A percentile compares a stretch with the other conserved stretches of the same genome.
Evolutionary conservation across 2,113 vertebrate species (phyloP).

Genomic region (Otolemur garnettii): DNA sequence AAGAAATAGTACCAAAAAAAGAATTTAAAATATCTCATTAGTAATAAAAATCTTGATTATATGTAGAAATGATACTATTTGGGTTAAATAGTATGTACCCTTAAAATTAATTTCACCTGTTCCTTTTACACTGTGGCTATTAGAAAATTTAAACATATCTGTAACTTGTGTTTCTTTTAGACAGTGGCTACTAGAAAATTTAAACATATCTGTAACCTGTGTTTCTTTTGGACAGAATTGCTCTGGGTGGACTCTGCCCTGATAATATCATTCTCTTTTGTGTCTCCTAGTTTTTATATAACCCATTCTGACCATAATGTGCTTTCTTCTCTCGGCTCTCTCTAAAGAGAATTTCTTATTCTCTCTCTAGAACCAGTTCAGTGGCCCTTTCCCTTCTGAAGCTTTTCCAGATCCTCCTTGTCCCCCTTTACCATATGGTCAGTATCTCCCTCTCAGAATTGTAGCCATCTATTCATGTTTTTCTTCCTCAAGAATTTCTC

Average conservation of each 20-base stretch:
- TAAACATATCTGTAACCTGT: background rate
- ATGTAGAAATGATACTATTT: slow-evolving; percentile 30
- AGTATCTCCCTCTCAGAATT: slow-evolving; percentile 30
- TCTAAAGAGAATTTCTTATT: background rate
- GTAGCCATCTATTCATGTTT: background rate
- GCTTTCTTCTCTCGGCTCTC: background rate
- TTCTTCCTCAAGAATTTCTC: slow-evolving; percentile 41
- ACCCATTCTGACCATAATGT: background rate
- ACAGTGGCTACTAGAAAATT: background rate
- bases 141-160: background rate
- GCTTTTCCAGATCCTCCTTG: background rate
- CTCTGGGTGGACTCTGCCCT: background rate
- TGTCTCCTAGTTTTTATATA: background rate
- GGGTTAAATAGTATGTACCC: background rate
- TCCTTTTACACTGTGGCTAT: background rate
- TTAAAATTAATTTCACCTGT: background rate
- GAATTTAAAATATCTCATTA: background rate
- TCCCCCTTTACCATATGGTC: background rate
- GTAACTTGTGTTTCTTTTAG: background rate
- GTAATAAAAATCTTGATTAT: background rate
- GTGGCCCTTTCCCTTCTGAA: background rate
- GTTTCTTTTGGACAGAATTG: background rate
- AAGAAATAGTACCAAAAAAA: background rate
- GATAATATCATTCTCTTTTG: background rate
- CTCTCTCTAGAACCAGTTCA: slow-evolving; percentile 9